These are phyloP conservation scores for Rhorus exstirpatorius DNA, from an alignment of 2,888 invertebrate genomes.

Conservation along the genomic window DNA sequence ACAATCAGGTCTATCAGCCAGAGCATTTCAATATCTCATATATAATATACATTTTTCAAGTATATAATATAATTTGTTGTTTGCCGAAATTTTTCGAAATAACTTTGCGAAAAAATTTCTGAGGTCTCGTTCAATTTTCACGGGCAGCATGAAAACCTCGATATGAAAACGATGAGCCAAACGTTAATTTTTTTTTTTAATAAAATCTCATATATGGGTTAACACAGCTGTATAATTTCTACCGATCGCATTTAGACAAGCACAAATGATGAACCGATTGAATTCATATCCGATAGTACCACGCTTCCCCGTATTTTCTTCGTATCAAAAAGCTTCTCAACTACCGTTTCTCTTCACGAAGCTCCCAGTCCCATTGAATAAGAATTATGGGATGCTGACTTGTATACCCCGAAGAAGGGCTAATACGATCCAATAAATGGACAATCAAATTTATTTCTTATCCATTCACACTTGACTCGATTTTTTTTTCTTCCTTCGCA, in stretches of 20 bases:
- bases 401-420: conserved; percentile 25
- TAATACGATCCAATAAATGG: conserved; percentile 59
- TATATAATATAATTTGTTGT: conserved; percentile 17
- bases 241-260: not conserved
- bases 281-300: too few species aligned
- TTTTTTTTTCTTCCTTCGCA: conserved; percentile 17
- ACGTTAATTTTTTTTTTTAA: too few species aligned
- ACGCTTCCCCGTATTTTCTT: not conserved
- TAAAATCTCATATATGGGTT: too few species aligned
- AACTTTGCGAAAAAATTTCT: too few species aligned
- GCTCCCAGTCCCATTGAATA: conserved; percentile 20
- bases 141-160: too few species aligned
- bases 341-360: conserved; percentile 32
- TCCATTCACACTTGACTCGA: conserved; percentile 23
- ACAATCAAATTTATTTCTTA: conserved; percentile 60
- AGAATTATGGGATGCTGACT: conserved; percentile 42
- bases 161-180: not conserved
- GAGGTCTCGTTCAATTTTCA: too few species aligned
- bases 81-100: conserved; percentile 32
- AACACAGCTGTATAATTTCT: too few species aligned
- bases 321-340: conserved; percentile 18
- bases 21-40: conserved; percentile 42
- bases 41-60: conserved; percentile 3
- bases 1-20: conserved; percentile 63
- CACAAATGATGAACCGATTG: conserved; percentile 12